A percentile compares a stretch with the other conserved stretches of the same genome.
Evolutionary conservation across 2,888 invertebrate species (phyloP).

Genomic region (Cryptus viduatorius): DNA sequence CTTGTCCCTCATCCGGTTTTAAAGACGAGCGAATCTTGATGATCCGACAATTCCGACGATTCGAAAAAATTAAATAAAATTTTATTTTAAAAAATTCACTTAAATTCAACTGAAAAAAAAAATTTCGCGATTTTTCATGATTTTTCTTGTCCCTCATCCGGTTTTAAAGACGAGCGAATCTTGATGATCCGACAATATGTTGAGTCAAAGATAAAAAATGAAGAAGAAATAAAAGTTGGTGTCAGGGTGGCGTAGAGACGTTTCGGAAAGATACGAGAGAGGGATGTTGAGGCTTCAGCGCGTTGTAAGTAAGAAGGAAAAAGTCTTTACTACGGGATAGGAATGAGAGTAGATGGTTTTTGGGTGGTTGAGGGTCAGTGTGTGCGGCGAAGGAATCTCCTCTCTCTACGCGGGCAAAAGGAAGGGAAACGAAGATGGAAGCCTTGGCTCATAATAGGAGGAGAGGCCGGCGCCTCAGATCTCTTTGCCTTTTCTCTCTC

Average conservation of each 20-base stretch:
- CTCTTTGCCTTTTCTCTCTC: conserved; percentile 33
- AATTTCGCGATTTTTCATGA: too few relatives aligned
- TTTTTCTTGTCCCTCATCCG: too few relatives aligned
- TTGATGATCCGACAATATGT: too few relatives aligned
- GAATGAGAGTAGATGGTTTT: conserved; percentile 72
- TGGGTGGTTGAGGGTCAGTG: conserved; percentile 60
- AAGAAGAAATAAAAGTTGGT: conserved; percentile 29
- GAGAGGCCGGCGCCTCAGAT: conserved; percentile 81
- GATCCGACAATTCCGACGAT: too few relatives aligned
- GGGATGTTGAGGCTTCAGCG: neutral
- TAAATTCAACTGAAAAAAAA: too few relatives aligned
- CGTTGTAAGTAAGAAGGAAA: conserved; percentile 7
- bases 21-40: too few relatives aligned
- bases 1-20: too few relatives aligned
- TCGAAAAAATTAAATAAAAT: too few relatives aligned
- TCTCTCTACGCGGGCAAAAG: conserved; percentile 63
- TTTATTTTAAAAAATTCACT: too few relatives aligned
- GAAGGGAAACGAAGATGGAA: conserved; percentile 81
- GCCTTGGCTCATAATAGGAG: conserved; percentile 84
- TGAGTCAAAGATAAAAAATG: conserved; percentile 12
- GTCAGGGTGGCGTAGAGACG: conserved; percentile 2
- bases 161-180: too few relatives aligned
- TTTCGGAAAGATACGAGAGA: conserved; percentile 21
- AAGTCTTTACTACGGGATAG: conserved; percentile 41
- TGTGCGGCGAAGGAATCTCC: conserved; percentile 56